These are phyloP conservation scores for Drosophila paracracens DNA, from an alignment of 2,888 invertebrate genomes.

Conservation along the genomic window DNA sequence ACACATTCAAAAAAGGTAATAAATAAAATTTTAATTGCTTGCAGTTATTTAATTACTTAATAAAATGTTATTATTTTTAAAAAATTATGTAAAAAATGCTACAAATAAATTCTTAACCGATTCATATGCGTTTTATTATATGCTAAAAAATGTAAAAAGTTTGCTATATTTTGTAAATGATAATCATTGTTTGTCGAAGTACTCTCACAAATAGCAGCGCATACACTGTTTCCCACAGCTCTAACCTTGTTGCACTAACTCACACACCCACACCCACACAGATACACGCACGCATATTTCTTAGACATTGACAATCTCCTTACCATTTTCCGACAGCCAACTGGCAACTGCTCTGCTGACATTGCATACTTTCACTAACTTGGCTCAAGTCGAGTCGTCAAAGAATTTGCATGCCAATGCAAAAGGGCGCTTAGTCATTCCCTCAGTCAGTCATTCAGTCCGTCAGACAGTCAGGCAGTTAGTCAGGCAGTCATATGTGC, in stretches of 20 bases:
- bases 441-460: constrained; percentile 33
- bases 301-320: constrained; percentile 46
- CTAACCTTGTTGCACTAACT: constrained; percentile 7
- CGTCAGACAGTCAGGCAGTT: constrained; percentile 50
- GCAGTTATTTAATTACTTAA: background rate
- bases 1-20: background rate
- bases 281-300: constrained; percentile 18
- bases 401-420: constrained; percentile 72
- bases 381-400: constrained; percentile 56
- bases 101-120: background rate
- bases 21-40: background rate
- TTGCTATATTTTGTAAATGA: background rate
- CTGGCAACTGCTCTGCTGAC: constrained; percentile 44
- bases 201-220: constrained; percentile 15
- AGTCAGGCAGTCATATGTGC: constrained; percentile 62
- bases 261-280: constrained; percentile 7
- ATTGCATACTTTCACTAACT: constrained; percentile 65
- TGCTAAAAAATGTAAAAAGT: background rate
- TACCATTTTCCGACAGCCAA: background rate
- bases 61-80: background rate
- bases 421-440: constrained; percentile 57
- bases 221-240: constrained; percentile 33
- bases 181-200: background rate
- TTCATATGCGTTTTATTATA: no score
- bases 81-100: background rate